These are phyloP conservation scores for Lagorchestes hirsutus DNA, from an alignment of 2,797 vertebrate species.

Conservation along the genomic window DNA sequence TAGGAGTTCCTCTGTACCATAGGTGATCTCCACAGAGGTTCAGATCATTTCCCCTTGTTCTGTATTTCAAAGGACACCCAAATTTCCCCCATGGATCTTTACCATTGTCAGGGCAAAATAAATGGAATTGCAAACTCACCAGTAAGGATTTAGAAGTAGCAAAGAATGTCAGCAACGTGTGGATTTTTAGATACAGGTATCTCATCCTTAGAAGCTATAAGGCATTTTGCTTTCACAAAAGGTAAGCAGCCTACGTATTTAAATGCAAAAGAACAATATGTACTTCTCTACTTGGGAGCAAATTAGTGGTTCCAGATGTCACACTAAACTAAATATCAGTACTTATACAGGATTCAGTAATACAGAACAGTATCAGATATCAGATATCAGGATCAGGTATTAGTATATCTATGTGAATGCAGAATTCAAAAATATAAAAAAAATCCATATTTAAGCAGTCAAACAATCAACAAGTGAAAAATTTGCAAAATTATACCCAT, in stretches of 20 bases:
- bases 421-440: background rate
- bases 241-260: background rate
- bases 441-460: background rate
- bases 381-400: background rate
- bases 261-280: background rate
- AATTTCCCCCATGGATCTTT: no score
- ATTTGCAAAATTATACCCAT: background rate
- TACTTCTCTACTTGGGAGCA: background rate
- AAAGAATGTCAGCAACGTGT: background rate
- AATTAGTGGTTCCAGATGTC: background rate
- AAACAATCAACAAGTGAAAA: background rate
- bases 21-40: no score
- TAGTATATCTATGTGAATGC: background rate
- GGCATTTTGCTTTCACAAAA: background rate
- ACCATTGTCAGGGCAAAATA: no score
- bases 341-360: background rate
- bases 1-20: no score
- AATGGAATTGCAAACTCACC: no score
- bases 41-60: no score
- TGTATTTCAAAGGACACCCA: no score
- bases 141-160: no score
- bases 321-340: background rate
- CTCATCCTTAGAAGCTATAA: background rate
- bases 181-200: background rate
- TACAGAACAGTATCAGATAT: background rate